Evolutionary conservation across 2,113 vertebrate genomes (phyloP), one percentile per base, ranked within the genome.

Genomic region (Pardalotus punctatus): DNA sequence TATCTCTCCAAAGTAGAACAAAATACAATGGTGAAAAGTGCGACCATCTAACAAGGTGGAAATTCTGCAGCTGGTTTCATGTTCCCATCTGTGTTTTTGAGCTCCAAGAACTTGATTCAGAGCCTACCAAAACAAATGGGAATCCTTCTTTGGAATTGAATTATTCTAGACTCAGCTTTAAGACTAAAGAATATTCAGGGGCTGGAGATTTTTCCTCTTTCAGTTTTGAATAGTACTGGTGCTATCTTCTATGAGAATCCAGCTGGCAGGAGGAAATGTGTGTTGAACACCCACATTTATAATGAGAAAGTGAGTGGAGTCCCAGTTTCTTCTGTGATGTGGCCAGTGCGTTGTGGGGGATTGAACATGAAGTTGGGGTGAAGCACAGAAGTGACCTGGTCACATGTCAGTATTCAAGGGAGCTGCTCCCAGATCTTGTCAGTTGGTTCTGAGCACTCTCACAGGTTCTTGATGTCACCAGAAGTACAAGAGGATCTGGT

Each of bases 361-460:
- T 10, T n/a, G 64, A 66, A 66, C 9, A 43, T 66, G 64, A 31
- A 66, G 22, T 31, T n/a, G 64, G 45, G 45, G 13, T 47, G 64
- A 12, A 60, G 29, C 45, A 27, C 48, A 62, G 43, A 58, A 54
- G 35, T 60, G 61, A 35, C 31, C 27, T 24, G 31, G 20, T 62
- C 51, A 51, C 42, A 15, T 9, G 15, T 42, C 77, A 69, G 0
- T 47, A 50, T 61, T 77, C 27, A 82, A 27, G 14, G 29, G 27
- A 0, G 0, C 27, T 22, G 18, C 31, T 64, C 42, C 2, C 1
- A 47, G 38, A 36, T n/a, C n/a, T n/a, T n/a, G n/a, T 83, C 35
- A 16, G 15, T 28, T 33, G 57, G 7, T 70, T 88, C 57, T 53
- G 25, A 82, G 29, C 23, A 31, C 38, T 78, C 33, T 35, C 36